Conservation (phyloP, 2,888 invertebrate genomes). For the Crioceris asparagi region DNA sequence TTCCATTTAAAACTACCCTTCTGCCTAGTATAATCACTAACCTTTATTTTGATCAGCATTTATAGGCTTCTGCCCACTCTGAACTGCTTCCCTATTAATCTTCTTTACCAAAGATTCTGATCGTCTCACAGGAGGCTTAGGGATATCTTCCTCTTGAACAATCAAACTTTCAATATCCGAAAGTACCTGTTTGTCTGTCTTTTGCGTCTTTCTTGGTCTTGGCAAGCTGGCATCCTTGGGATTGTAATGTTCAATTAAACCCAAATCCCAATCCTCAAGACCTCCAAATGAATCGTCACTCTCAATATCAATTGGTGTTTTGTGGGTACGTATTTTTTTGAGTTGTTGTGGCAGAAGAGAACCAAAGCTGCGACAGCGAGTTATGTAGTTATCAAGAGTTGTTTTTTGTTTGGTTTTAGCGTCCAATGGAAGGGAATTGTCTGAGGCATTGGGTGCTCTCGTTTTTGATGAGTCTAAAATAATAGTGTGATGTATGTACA, state of each 20-base stretch:
- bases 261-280: constrained; percentile 42
- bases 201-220: constrained; percentile 26
- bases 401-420: too few species aligned
- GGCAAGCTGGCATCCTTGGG: constrained; percentile 37
- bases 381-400: constrained; percentile 38
- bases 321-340: constrained; percentile 31
- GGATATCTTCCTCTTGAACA: constrained; percentile 27
- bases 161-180: constrained; percentile 32
- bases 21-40: too few species aligned
- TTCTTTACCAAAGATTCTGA: constrained; percentile 32
- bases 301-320: constrained; percentile 34
- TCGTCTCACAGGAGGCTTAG: constrained; percentile 27
- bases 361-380: constrained; percentile 39
- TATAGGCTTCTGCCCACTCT: constrained; percentile 11
- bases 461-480: too few species aligned
- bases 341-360: constrained; percentile 38
- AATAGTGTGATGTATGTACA: too few species aligned
- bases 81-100: constrained; percentile 23
- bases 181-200: constrained; percentile 23
- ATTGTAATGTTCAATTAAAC: constrained; percentile 39
- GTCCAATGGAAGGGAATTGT: too few species aligned
- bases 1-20: background rate
- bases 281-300: constrained; percentile 41
- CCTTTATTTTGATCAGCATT: too few species aligned
- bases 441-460: too few species aligned